Base-by-base conservation (phyloP, 2,888 invertebrate genomes). In the Notodonta dromedarius region DNA sequence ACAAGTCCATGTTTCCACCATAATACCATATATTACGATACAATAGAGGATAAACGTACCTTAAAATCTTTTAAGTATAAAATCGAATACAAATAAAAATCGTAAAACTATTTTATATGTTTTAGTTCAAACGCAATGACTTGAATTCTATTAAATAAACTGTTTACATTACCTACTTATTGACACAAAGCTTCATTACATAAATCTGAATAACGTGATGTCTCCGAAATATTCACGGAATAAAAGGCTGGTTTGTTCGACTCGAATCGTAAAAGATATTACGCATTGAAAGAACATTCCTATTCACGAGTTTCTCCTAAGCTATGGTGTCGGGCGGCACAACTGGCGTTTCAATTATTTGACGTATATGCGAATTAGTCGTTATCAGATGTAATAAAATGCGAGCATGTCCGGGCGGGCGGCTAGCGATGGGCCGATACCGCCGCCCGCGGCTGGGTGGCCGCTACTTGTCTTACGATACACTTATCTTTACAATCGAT, bases 381-480 rank as follows among this genome's bases (percentile, higher is more conserved):
- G 78, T 82, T 90, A 92, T 92, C 91, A 84, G 90, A 90, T 91
- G 89, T 90, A 89, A 92, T 92, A 92, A 91, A 92, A 91, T 88
- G 89, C 88, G 80, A 82, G 83, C 77, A 79, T 79, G 84, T 79
- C 82, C 80, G 81, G 81, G 77, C 75, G 74, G 74, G 71, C 62
- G 74, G 71, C 77, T 75, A 78, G 79, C 77, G 80, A 73, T 77
- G 78, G 69, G 56, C 66, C 68, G 79, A 76, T 77, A 76, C 70
- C 75, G 71, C 77, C 73, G 66, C 74, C 64, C 70, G 72, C 74
- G 76, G 76, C 83, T 86, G 87, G 92, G 93, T 93, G 93, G 93
- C 86, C 93, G 91, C 93, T 93, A 91, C 93, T 91, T 87, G 93
- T 93, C 92, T 93, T 93, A 91, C 91, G 90, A 89, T 87, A 85